Percentiles rank a stretch among this genome's conserved stretches.
Evolutionary conservation across 1,140 invertebrate genomes (phyloP).

Genomic region (Matsumurasca onukii): DNA sequence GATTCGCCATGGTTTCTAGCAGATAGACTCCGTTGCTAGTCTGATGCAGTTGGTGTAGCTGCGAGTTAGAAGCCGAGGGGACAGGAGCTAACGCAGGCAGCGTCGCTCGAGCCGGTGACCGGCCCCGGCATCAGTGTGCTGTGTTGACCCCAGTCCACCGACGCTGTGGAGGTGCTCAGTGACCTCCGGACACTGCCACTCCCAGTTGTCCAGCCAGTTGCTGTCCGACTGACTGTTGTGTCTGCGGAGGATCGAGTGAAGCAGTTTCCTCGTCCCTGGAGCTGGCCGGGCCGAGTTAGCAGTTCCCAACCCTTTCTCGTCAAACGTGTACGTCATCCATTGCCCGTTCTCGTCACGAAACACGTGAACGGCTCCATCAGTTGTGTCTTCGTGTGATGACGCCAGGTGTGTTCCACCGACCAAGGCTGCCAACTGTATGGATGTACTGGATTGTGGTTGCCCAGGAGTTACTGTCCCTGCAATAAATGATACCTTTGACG

Average conservation of each 20-base stretch:
- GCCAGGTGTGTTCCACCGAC: conserved; percentile 62
- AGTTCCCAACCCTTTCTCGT: conserved; percentile 63
- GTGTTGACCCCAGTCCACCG: conserved; percentile 53
- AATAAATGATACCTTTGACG: neutral
- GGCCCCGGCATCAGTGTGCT: neutral
- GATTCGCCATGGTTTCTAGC: conserved; percentile 30
- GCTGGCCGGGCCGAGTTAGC: conserved; percentile 31
- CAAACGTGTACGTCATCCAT: conserved; percentile 83
- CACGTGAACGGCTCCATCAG: conserved; percentile 84
- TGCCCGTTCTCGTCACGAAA: conserved; percentile 72
- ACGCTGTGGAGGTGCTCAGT: conserved; percentile 55
- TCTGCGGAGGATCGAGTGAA: conserved; percentile 41
- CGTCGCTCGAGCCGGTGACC: conserved; percentile 28
- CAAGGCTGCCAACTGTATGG: conserved; percentile 30
- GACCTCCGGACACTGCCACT: conserved; percentile 48
- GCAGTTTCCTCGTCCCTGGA: conserved; percentile 36
- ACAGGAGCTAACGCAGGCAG: conserved; percentile 30
- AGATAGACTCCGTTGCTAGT: conserved; percentile 34
- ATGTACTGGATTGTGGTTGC: conserved; percentile 5
- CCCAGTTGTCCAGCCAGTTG: conserved; percentile 47
- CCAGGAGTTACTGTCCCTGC: neutral
- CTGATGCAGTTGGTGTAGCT: conserved; percentile 32
- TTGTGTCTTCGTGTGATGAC: conserved; percentile 82
- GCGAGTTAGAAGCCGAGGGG: conserved; percentile 30
- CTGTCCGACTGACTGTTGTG: conserved; percentile 50